These are phyloP conservation scores for Phylloscopus whistleri DNA, from an alignment of 2,113 vertebrate species.

Conservation along the genomic window DNA sequence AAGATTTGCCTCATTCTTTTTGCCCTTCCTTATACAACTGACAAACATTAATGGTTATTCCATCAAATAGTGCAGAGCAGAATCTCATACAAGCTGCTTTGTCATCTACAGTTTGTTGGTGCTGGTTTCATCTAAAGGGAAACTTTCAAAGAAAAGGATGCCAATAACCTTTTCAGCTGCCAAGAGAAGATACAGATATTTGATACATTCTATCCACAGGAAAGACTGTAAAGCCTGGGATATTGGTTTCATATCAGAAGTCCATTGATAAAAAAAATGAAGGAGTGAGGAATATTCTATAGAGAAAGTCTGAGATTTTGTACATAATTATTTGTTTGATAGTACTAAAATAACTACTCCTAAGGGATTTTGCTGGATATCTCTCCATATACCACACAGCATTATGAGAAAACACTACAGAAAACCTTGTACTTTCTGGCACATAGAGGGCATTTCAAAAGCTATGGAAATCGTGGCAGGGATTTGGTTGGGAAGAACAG, in stretches of 20 bases:
- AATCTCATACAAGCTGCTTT: not conserved
- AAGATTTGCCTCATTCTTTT: conserved; percentile 31
- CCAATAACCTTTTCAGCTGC: not conserved
- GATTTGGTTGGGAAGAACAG: not conserved
- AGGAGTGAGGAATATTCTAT: not conserved
- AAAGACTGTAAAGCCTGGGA: not conserved
- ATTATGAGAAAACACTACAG: not conserved
- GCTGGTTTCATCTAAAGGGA: not conserved
- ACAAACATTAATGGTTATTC: not conserved
- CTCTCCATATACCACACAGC: not conserved
- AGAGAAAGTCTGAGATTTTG: not conserved
- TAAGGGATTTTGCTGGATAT: not conserved
- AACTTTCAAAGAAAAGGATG: not conserved
- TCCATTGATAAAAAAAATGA: not conserved
- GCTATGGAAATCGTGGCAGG: not conserved
- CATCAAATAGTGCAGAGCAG: not conserved
- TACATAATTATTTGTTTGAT: not conserved
- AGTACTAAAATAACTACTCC: not conserved
- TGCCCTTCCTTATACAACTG: not conserved
- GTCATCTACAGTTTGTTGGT: not conserved
- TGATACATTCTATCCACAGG: not conserved
- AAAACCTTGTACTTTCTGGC: not conserved
- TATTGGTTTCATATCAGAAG: not conserved
- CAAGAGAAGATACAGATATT: not conserved
- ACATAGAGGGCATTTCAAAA: not conserved